Evolutionary conservation across 2,888 invertebrate species (phyloP), one percentile per base, ranked within the genome.

Genomic region (Troglohyphantes excavatus): DNA sequence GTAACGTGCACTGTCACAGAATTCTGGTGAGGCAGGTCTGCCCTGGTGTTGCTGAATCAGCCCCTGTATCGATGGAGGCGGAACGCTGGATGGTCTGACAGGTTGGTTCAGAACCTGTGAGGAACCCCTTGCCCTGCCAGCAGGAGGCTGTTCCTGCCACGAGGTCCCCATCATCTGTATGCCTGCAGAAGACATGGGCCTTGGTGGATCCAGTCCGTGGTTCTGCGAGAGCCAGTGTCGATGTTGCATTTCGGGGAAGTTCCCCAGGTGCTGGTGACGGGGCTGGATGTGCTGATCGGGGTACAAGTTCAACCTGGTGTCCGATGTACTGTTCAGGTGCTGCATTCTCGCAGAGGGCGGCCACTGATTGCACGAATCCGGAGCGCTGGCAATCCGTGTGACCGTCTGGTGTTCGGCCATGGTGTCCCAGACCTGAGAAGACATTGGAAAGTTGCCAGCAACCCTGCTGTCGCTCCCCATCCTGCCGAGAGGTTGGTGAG

Each of bases 351-450:
- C 92, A 68, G 93, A 92, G 94, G 95, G 95, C 0, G 94, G 94
- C 46, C 95, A 91, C 72, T 91, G 92, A 11, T 88, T 94, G 91
- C 95, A 94, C 6, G 95, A 95, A 92, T 95, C 95, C 0, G 96
- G 96, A 0, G 96, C 96, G 0, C 96, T 96, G 0, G 96, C 96
- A 65, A 96, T 96, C 76, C 96, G 94, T 2, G 96, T 95, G 13
- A 96, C 96, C 91, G 95, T 94, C 92, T 95, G 94, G 92, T 95
- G 95, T 83, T 83, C 78, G 29, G 59, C 76, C 53, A 72, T 46
- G 33, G 61, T 82, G 27, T 85, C 88, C 91, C 84, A 82, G 5
- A 65, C 23, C n/a, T 83, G 70, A 17, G 79, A 73, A 33, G 85
- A 27, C 43, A 79, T 65, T 13, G 68, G 68, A 11, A 82, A 29